phyloP scores from a whole-genome alignment of 1,140 invertebrate species.

The Scaptomyza graminum region DNA sequence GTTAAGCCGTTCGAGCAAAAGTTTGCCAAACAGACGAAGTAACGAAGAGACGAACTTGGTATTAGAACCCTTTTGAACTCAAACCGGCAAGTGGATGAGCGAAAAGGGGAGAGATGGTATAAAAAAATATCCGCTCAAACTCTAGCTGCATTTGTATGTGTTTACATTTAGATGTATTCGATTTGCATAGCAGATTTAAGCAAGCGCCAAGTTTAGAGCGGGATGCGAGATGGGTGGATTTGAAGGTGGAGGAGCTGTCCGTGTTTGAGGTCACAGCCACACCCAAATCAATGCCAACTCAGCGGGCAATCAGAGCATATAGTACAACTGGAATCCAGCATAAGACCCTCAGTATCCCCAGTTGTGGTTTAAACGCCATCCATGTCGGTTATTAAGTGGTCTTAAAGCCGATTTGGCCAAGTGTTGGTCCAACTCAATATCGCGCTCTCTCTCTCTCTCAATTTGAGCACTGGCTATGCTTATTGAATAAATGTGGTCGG shows the following conservation, averaged over 20 bases:
- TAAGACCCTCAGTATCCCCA: neutral
- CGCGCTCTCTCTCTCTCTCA: neutral
- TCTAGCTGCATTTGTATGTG: conserved; percentile 72
- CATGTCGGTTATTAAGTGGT: conserved; percentile 76
- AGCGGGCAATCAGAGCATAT: conserved; percentile 53
- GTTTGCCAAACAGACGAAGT: conserved; percentile 50
- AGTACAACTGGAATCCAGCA: conserved; percentile 10
- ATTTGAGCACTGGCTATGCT: conserved; percentile 25
- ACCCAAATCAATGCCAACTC: conserved; percentile 77
- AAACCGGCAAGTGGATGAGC: conserved; percentile 43
- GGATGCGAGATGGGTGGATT: neutral
- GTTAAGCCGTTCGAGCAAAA: conserved; percentile 74
- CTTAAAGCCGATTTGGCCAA: conserved; percentile 67
- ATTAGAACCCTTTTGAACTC: conserved; percentile 66
- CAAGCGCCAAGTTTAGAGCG: neutral
- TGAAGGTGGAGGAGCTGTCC: neutral
- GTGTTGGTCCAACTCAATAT: conserved; percentile 14
- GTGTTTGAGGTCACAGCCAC: conserved; percentile 11
- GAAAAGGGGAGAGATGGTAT: neutral
- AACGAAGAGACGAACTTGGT: conserved; percentile 29
- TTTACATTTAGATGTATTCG: conserved; percentile 80
- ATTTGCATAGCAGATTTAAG: conserved; percentile 69
- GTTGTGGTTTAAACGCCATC: conserved; percentile 45
- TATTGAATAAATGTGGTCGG: conserved; percentile 73
- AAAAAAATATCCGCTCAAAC: neutral